phyloP scores from a whole-genome alignment of 2,888 invertebrate species.

The Monochamus alternatus region DNA sequence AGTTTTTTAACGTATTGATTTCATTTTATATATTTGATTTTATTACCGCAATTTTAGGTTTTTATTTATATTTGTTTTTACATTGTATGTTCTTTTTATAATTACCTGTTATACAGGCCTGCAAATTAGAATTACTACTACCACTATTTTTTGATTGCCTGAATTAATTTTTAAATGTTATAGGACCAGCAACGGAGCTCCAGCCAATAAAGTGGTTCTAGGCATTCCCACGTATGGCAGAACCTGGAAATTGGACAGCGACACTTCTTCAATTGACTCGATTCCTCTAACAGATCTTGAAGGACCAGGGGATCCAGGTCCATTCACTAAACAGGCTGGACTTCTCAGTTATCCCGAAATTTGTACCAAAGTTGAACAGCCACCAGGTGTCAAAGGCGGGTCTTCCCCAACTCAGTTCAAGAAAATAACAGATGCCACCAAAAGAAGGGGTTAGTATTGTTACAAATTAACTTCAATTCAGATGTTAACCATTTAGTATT shows the following conservation, averaged over 20 bases:
- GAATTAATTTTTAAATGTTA: background rate
- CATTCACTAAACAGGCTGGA: constrained; percentile 80
- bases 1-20: no score
- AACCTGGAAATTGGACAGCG: constrained; percentile 82
- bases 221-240: constrained; percentile 82
- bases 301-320: constrained; percentile 81
- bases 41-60: no score
- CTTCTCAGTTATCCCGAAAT: constrained; percentile 84
- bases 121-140: no score
- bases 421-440: constrained; percentile 85
- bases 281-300: constrained; percentile 81
- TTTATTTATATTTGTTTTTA: no score
- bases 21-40: no score
- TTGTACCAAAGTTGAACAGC: constrained; percentile 78
- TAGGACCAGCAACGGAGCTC: constrained; percentile 77
- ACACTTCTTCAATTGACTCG: constrained; percentile 80
- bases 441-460: constrained; percentile 77
- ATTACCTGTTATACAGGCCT: no score
- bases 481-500: no score
- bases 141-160: no score
- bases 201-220: constrained; percentile 79
- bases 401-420: constrained; percentile 75
- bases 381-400: constrained; percentile 65
- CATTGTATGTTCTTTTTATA: no score
- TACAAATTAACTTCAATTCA: background rate